Evolutionary conservation across 2,888 invertebrate genomes (phyloP).

Genomic region (Erebia aethiops): DNA sequence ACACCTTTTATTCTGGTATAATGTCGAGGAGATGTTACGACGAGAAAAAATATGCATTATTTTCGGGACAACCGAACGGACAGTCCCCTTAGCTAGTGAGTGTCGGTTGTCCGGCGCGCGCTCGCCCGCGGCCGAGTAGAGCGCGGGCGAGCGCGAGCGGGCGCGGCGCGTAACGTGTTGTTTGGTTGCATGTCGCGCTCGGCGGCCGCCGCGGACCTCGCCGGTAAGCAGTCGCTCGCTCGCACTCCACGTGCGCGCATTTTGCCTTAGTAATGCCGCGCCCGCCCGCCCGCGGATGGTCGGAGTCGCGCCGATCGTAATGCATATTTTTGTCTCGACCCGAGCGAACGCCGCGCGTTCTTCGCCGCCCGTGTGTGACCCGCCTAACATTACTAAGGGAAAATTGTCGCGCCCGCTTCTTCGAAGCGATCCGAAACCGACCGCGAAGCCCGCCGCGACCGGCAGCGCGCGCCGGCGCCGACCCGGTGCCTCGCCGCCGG

Average conservation of each 20-base stretch:
- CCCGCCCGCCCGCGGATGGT: slow-evolving; percentile 40
- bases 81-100: slow-evolving; percentile 14
- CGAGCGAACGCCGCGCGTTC: slow-evolving; percentile 50
- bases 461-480: slow-evolving; percentile 43
- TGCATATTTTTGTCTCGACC: slow-evolving; percentile 77
- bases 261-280: slow-evolving; percentile 78
- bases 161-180: slow-evolving; percentile 48
- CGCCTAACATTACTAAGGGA: slow-evolving; percentile 79
- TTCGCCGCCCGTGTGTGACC: slow-evolving; percentile 43
- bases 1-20: not conserved
- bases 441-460: slow-evolving; percentile 44
- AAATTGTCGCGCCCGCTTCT: slow-evolving; percentile 72
- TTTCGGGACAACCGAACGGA: slow-evolving; percentile 43
- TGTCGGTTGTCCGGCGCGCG: slow-evolving; percentile 9
- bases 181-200: slow-evolving; percentile 72
- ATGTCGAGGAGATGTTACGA: slow-evolving; percentile 22
- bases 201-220: slow-evolving; percentile 52
- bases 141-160: slow-evolving; percentile 20
- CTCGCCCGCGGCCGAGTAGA: not conserved
- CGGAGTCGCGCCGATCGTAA: slow-evolving; percentile 56
- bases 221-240: slow-evolving; percentile 62
- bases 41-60: slow-evolving; percentile 78
- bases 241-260: slow-evolving; percentile 60
- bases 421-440: slow-evolving; percentile 56
- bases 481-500: slow-evolving; percentile 48